Base-by-base conservation (phyloP, 2,113 vertebrate genomes). In the Oreochromis tanganicae region DNA sequence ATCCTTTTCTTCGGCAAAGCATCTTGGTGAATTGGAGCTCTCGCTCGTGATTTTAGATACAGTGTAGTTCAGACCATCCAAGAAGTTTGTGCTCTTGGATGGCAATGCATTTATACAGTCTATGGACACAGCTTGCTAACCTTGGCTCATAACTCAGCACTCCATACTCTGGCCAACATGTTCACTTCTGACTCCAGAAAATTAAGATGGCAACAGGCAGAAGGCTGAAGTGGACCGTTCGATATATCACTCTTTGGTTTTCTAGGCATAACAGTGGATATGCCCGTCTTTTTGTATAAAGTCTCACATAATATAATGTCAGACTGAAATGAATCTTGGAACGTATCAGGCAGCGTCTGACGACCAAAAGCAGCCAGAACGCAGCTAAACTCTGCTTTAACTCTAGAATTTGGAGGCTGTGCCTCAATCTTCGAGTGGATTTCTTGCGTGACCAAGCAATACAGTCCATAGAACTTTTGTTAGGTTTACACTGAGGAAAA, bases 21-120 rank as follows among this genome's bases (percentile, higher is more conserved):
- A 16, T 43, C 5, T 24, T 43, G 7, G 38, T 2, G n/a, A 43
- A 0, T 4, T 16, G n/a, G n/a, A 43, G 66, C 0, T 1, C 34
- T 73, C 68, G 17, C n/a, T 46, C 0, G 0, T 27, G 38, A 24
- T 24, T 71, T 71, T 43, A 24, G n/a, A 43, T 16, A 27, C 68
- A 46, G 21, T 6, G 3, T 10, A 43, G 21, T 46, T 24, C 66
- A 73, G 66, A 24, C 66, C 66, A 27, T 46, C 13, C 38, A 46
- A 46, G 1, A 38, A 73, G 38, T 19, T 19, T 34, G 16, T 73
- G n/a, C 9, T 73, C 41, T 46, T 38, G 61, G 34, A 66, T 5
- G 19, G 19, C 13, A 38, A 66, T 46, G 41, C 21, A 27, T 48
- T 73, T 27, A 24, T 4, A 71, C 38, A 71, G 66, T 71, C 36